Conservation (phyloP, 1,140 invertebrate genomes). For the Cydia pomonella region DNA sequence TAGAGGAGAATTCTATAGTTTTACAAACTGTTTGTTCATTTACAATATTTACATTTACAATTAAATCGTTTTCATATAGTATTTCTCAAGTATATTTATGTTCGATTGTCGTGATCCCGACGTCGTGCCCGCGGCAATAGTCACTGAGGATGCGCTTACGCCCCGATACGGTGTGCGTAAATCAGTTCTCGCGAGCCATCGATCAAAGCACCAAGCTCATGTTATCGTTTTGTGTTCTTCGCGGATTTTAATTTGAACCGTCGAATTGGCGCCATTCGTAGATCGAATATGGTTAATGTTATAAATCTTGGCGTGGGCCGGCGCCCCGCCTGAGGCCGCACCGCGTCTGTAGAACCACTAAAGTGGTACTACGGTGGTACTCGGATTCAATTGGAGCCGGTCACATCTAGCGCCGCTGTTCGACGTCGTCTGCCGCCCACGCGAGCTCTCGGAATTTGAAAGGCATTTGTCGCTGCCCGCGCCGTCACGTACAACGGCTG, state of each 20-base stretch:
- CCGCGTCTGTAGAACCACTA: constrained; percentile 41
- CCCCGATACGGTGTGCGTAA: constrained; percentile 55
- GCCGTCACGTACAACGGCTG: constrained; percentile 61
- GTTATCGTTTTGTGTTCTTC: constrained; percentile 71
- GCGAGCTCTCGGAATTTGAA: constrained; percentile 74
- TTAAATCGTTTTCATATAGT: background rate
- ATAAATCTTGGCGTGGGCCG: constrained; percentile 72
- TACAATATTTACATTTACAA: background rate
- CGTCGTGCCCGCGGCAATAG: constrained; percentile 36
- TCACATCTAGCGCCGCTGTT: constrained; percentile 59
- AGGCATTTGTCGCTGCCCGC: constrained; percentile 71
- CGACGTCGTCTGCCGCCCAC: constrained; percentile 63
- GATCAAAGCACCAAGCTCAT: constrained; percentile 55
- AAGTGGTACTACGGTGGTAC: constrained; percentile 39
- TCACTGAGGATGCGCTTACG: constrained; percentile 41
- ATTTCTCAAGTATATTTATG: constrained; percentile 3
- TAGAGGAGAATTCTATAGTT: no score
- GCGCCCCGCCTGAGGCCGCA: constrained; percentile 47
- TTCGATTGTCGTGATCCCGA: constrained; percentile 4
- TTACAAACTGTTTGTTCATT: background rate
- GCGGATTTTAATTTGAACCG: constrained; percentile 75
- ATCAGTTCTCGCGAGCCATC: constrained; percentile 62
- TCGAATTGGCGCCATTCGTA: constrained; percentile 77
- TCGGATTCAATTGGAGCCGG: constrained; percentile 65
- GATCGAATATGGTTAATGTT: constrained; percentile 78